Conservation (phyloP, 2,113 vertebrate genomes). For the Gnathonemus longibarbis region DNA sequence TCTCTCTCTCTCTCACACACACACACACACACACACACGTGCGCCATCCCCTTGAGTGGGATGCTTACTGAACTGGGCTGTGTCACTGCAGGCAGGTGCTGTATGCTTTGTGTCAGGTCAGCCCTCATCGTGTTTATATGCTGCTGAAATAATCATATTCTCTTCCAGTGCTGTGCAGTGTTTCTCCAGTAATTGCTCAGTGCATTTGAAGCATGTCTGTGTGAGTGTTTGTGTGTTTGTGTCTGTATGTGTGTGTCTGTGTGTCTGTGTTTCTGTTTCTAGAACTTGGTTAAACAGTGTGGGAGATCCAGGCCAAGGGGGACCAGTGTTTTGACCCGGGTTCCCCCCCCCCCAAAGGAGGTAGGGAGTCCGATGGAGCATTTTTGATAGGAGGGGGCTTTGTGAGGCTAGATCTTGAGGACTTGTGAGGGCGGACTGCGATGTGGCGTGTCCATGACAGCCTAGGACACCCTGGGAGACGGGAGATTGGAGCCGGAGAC, state of each 20-base stretch:
- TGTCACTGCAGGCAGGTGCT: background rate
- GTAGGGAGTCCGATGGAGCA: background rate
- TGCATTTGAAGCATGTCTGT: slow-evolving; percentile 1
- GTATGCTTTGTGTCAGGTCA: background rate
- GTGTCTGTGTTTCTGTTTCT: background rate
- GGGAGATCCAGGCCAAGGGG: background rate
- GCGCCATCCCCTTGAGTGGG: background rate
- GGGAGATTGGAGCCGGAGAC: slow-evolving; percentile 55
- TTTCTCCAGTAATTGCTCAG: background rate
- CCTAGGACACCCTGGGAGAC: slow-evolving; percentile 54
- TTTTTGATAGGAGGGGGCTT: background rate
- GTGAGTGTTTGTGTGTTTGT: background rate
- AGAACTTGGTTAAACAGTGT: background rate
- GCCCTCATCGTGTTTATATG: background rate
- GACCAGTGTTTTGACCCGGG: background rate
- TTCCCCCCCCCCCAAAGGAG: background rate
- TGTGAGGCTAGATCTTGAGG: slow-evolving; percentile 9
- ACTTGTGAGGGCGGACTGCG: background rate
- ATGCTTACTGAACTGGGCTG: background rate
- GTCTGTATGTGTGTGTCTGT: slow-evolving; percentile 2
- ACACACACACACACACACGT: background rate
- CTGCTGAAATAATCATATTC: background rate
- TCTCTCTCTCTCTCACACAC: background rate
- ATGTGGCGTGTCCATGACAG: slow-evolving; percentile 51
- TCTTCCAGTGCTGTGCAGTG: background rate